Evolutionary conservation across 2,888 invertebrate genomes (phyloP), one percentile per base, ranked within the genome.

Genomic region (Dinocampus coccinellae): DNA sequence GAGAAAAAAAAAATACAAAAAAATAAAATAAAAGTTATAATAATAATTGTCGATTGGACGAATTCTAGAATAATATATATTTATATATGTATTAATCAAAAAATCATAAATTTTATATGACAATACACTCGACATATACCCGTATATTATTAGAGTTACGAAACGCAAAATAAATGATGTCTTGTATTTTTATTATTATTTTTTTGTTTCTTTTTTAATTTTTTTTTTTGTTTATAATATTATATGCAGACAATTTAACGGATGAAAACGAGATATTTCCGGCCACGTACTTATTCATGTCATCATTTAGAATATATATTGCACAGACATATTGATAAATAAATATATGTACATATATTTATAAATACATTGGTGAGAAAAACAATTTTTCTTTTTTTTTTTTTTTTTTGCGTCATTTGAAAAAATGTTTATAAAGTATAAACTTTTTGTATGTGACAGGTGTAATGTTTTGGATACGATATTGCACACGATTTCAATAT

Each of bases 181-280:
- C 20, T 20, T 4, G 20, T 6, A 47, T 16, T 7, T 47, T 47
- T 16, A 16, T 29, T 29, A 4, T 29, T 29, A 29, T 29, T 29
- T 29, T 29, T 3, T 29, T 29, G 7, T 29, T 29, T 29, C 3
- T 29, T 29, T 29, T 4, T 29, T 4, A 29, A 29, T 29, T 3
- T 7, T 29, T n/a, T 36, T 36, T 36, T 36, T 13, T n/a, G 39
- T 39, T 39, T 13, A 39, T 39, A n/a, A 39, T n/a, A n/a, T 6
- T 39, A n/a, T n/a, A 39, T 39, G 39, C 13, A 4, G n/a, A 39
- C n/a, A 13, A 39, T 39, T 39, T 39, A 39, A 13, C n/a, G 39
- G n/a, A 55, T 55, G 24, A 34, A 26, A 57, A 57, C 34, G 26
- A 66, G 11, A 24, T 16, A 13, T 20, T 65, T 65, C 53, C 65